These are phyloP conservation scores for Lepus timidus DNA, from an alignment of 2,113 vertebrate species.

Conservation along the genomic window DNA sequence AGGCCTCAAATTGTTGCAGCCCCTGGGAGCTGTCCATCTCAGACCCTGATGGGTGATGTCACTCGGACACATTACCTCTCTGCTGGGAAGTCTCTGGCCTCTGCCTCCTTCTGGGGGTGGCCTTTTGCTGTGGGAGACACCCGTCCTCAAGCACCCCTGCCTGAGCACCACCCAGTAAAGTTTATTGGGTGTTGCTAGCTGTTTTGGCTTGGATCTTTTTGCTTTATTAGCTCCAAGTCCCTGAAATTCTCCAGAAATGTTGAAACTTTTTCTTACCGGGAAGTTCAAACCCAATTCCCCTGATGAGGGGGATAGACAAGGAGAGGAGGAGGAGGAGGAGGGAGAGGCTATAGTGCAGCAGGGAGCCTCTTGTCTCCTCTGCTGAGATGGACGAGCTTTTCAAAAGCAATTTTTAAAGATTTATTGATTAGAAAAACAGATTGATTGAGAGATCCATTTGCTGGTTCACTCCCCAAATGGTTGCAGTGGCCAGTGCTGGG, in stretches of 20 bases:
- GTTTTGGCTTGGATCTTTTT: background rate
- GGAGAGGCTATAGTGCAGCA: background rate
- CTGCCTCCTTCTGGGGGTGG: accelerated
- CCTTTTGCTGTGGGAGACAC: background rate
- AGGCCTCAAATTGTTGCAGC: background rate
- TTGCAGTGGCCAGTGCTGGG: too few relatives aligned
- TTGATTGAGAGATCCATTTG: too few relatives aligned
- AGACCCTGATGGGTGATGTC: accelerated
- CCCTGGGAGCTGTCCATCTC: background rate
- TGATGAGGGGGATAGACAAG: background rate
- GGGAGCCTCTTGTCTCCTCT: background rate
- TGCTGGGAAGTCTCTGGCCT: background rate
- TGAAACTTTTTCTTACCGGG: background rate
- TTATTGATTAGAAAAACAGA: too few relatives aligned
- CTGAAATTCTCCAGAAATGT: background rate
- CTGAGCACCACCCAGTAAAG: background rate
- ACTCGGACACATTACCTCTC: accelerated
- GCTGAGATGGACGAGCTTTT: background rate
- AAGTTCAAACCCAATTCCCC: background rate
- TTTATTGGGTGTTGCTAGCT: background rate
- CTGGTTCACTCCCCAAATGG: too few relatives aligned
- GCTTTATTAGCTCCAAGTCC: background rate
- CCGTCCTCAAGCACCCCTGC: too few relatives aligned
- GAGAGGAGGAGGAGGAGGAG: background rate
- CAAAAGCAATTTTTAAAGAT: too few relatives aligned